phyloP scores from a whole-genome alignment of 2,888 invertebrate species.

The Leistus spinibarbis region DNA sequence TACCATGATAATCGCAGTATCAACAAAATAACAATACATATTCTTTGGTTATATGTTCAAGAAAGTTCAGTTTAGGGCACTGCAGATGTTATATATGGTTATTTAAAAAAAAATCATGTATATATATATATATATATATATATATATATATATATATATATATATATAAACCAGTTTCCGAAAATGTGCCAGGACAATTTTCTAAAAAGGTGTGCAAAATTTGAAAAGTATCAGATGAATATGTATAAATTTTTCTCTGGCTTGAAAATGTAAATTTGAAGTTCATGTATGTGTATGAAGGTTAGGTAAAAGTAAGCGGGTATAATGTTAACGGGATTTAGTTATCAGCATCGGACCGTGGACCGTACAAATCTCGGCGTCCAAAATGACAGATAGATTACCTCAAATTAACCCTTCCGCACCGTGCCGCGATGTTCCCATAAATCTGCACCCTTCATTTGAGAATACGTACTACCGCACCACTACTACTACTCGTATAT shows the following conservation, averaged over 20 bases:
- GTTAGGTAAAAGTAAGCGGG: neutral
- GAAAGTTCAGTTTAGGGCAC: no score
- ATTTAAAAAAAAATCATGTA: no score
- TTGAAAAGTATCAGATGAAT: neutral
- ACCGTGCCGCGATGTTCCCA: conserved; percentile 41
- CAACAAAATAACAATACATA: no score
- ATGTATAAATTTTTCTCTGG: neutral
- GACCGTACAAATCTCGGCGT: conserved; percentile 21
- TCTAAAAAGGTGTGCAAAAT: neutral
- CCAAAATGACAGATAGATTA: conserved; percentile 54
- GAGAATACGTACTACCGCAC: conserved; percentile 46
- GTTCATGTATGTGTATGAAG: neutral
- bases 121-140: no score
- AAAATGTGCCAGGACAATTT: no score
- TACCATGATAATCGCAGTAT: no score
- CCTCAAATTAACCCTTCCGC: conserved; percentile 56
- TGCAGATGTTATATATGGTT: no score
- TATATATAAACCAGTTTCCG: no score
- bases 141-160: no score
- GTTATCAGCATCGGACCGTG: neutral
- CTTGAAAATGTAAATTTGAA: neutral
- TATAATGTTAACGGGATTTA: neutral
- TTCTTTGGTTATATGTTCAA: no score
- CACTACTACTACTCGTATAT: neutral
- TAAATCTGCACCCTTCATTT: conserved; percentile 58